Evolutionary conservation across 2,797 vertebrate species (phyloP).

Genomic region (Falco berigora): DNA sequence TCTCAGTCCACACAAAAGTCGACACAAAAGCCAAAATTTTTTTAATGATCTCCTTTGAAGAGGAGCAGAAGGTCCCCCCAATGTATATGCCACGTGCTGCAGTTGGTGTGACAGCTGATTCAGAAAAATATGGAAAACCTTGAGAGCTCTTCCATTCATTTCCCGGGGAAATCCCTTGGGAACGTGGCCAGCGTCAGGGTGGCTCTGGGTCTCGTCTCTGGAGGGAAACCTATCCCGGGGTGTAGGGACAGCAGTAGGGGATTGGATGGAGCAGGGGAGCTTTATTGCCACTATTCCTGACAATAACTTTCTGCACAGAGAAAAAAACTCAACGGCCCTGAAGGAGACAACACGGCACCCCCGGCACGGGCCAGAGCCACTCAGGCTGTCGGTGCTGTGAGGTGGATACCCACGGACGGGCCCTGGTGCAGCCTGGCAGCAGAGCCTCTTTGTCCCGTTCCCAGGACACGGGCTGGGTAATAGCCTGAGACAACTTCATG

Average conservation of each 20-base stretch:
- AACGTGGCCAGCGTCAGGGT: fast-evolving
- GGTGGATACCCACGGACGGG: background rate
- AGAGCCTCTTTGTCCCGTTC: no score
- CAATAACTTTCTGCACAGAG: background rate
- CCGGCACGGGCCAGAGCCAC: background rate
- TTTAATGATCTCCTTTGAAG: background rate
- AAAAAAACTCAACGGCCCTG: no score
- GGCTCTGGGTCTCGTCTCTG: background rate
- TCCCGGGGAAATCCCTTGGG: background rate
- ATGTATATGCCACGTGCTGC: background rate
- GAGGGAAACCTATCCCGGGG: background rate
- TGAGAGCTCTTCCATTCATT: background rate
- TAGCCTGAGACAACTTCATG: background rate
- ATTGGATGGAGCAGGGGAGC: background rate
- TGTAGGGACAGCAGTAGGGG: background rate
- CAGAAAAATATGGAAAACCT: background rate
- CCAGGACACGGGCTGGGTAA: background rate
- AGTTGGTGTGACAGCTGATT: background rate
- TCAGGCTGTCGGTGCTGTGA: background rate
- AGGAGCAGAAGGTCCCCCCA: background rate
- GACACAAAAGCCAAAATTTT: background rate
- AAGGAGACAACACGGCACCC: background rate
- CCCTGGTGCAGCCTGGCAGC: background rate
- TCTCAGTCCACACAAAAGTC: background rate
- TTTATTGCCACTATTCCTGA: background rate